phyloP scores from a whole-genome alignment of 1,140 invertebrate genomes.

The Euwallacea fornicatus region DNA sequence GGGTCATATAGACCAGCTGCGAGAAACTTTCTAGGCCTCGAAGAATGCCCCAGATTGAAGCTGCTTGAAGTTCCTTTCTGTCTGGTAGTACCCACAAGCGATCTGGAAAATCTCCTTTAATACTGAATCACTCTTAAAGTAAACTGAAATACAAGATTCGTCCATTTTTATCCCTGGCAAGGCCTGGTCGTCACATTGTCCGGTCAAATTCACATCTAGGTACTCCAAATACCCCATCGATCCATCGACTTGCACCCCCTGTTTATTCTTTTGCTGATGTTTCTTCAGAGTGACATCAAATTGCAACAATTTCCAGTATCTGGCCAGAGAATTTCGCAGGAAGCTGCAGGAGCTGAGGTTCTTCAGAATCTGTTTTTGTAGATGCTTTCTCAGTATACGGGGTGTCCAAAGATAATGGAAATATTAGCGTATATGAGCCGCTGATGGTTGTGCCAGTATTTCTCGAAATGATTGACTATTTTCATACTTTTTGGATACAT shows the following conservation, averaged over 20 bases:
- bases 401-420: too few species aligned
- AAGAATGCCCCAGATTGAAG: slow-evolving; percentile 75
- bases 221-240: slow-evolving; percentile 53
- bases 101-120: slow-evolving; percentile 47
- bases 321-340: slow-evolving; percentile 58
- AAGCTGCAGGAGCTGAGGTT: slow-evolving; percentile 55
- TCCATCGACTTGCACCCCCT: slow-evolving; percentile 37
- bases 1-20: slow-evolving; percentile 64
- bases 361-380: too few species aligned
- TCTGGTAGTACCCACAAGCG: slow-evolving; percentile 47
- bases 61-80: slow-evolving; percentile 44
- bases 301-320: slow-evolving; percentile 57
- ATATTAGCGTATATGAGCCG: too few species aligned
- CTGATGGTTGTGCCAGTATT: too few species aligned
- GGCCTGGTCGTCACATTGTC: slow-evolving; percentile 58
- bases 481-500: too few species aligned
- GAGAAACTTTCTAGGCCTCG: slow-evolving; percentile 79
- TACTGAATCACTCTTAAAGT: neutral
- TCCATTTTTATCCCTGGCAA: slow-evolving; percentile 68
- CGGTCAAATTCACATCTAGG: slow-evolving; percentile 58
- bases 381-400: too few species aligned
- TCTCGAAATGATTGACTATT: too few species aligned
- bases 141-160: slow-evolving; percentile 66
- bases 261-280: slow-evolving; percentile 32
- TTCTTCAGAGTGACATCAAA: slow-evolving; percentile 1